Evolutionary conservation across 2,113 vertebrate species (phyloP).

Genomic region (Caracal caracal): DNA sequence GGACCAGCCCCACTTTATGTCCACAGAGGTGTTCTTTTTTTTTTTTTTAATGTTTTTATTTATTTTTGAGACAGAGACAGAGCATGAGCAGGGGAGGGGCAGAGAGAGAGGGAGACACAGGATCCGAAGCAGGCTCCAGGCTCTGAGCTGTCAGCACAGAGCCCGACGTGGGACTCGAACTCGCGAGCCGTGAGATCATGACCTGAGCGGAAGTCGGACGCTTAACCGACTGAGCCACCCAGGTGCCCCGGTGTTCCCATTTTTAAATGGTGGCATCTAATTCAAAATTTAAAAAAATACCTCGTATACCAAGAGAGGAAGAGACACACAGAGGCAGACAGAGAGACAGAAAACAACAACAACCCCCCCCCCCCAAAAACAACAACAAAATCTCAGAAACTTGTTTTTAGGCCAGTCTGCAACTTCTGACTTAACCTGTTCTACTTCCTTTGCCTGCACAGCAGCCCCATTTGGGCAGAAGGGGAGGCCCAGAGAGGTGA

Average conservation of each 20-base stretch:
- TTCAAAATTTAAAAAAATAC: not conserved
- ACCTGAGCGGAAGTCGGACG: no score
- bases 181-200: no score
- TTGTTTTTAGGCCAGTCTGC: not conserved
- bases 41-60: no score
- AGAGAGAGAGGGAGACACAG: no score
- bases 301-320: not conserved
- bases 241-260: not conserved
- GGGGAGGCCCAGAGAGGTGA: not conserved
- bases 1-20: not conserved
- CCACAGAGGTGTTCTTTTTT: not conserved
- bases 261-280: not conserved
- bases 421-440: not conserved
- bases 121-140: no score
- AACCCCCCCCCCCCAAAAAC: not conserved
- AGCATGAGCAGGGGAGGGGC: no score
- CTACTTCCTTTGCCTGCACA: not conserved
- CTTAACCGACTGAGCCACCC: no score
- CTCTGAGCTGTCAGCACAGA: no score
- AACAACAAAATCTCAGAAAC: not conserved
- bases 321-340: not conserved
- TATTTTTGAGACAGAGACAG: no score
- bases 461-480: not conserved
- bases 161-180: no score
- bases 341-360: not conserved